Conservation (phyloP, 92 coral and sea anemone species). For the Pocillopora grandis region DNA sequence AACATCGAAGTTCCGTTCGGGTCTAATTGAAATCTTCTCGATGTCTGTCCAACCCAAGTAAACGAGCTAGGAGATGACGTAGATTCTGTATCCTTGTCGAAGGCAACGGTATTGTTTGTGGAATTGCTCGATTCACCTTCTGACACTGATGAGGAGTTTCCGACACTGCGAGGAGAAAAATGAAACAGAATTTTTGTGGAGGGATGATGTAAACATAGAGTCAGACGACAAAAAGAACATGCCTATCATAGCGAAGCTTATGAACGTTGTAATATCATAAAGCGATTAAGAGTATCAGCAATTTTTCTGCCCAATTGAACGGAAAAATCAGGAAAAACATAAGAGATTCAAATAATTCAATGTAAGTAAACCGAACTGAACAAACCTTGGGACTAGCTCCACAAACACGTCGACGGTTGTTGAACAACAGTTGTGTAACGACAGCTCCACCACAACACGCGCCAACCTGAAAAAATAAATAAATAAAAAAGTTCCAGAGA, state of each 20-base stretch:
- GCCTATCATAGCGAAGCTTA: background rate
- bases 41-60: slow-evolving; percentile 87
- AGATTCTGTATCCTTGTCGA: slow-evolving; percentile 44
- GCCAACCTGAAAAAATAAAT: slow-evolving; percentile 60
- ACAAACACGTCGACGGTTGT: slow-evolving; percentile 70
- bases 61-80: slow-evolving; percentile 58
- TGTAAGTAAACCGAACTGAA: background rate
- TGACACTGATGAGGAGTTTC: slow-evolving; percentile 19
- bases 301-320: too few species aligned
- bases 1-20: slow-evolving; percentile 66
- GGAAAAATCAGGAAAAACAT: too few species aligned
- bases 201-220: background rate
- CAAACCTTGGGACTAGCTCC: slow-evolving; percentile 67
- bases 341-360: background rate
- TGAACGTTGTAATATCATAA: too few species aligned
- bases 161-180: slow-evolving; percentile 26
- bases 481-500: background rate
- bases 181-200: background rate
- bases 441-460: slow-evolving; percentile 66
- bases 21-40: slow-evolving; percentile 68
- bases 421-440: slow-evolving; percentile 76
- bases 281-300: too few species aligned
- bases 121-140: slow-evolving; percentile 28
- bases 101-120: slow-evolving; percentile 20
- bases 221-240: background rate